Evolutionary conservation across 2,888 invertebrate species (phyloP).

Genomic region (Harpagoxenus sublaevis): DNA sequence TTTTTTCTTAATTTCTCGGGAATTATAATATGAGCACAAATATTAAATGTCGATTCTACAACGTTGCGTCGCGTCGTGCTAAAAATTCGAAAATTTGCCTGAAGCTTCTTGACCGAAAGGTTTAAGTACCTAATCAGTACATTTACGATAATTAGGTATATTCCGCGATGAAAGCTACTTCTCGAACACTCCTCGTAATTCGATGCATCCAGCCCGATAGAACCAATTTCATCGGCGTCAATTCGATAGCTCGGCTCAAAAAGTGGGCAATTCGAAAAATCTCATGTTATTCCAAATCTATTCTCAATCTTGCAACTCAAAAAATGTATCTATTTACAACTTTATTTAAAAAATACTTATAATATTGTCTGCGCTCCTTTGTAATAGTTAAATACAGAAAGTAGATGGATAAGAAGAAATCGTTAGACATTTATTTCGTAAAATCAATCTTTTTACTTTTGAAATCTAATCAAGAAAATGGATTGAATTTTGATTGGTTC

Average conservation of each 20-base stretch:
- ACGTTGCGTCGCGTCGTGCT: background rate
- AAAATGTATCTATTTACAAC: slow-evolving; percentile 5
- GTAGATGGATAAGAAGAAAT: background rate
- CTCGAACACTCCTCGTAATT: slow-evolving; percentile 49
- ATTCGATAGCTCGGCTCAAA: slow-evolving; percentile 32
- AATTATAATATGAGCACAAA: background rate
- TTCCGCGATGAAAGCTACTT: slow-evolving; percentile 11
- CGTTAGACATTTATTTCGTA: background rate
- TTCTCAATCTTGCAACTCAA: background rate
- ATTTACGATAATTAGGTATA: background rate
- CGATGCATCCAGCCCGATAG: slow-evolving; percentile 32
- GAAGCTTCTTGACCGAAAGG: background rate
- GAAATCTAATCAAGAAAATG: background rate
- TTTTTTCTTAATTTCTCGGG: background rate
- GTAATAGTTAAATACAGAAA: background rate
- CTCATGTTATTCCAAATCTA: background rate
- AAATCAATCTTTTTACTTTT: background rate
- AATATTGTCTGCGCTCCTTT: background rate
- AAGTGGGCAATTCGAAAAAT: background rate
- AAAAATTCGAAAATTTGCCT: background rate
- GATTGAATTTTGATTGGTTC: background rate
- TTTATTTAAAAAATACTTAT: background rate
- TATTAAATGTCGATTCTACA: background rate
- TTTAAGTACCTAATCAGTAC: background rate
- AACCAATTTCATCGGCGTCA: background rate